Conservation (phyloP, 2,113 vertebrate genomes). For the Centrocercus urophasianus region DNA sequence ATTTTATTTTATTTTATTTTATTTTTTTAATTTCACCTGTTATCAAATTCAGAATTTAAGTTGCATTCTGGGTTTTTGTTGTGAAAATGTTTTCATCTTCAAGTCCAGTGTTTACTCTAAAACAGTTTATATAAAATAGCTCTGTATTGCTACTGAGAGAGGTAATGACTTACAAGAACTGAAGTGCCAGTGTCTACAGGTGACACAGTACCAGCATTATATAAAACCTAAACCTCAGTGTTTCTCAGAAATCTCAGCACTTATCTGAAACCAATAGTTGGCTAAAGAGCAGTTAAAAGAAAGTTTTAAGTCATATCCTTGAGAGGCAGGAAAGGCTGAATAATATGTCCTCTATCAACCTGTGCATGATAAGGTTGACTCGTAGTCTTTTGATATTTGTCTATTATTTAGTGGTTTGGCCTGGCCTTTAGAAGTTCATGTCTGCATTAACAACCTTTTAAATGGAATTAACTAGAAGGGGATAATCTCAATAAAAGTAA, state of each 20-base stretch:
- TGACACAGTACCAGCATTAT: neutral
- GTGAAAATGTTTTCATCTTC: neutral
- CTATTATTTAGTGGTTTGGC: neutral
- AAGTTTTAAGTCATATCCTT: neutral
- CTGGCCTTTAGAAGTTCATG: neutral
- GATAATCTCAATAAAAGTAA: neutral
- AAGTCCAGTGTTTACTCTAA: neutral
- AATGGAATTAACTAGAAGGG: neutral
- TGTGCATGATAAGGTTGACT: neutral
- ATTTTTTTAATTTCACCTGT: neutral
- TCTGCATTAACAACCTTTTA: neutral
- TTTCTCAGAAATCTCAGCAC: conserved; percentile 25
- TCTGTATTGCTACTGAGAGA: neutral
- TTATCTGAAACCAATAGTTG: neutral
- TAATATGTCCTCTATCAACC: neutral
- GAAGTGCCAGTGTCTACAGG: neutral
- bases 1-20: neutral
- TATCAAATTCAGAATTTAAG: neutral
- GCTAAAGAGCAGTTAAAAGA: neutral
- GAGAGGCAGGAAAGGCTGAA: neutral
- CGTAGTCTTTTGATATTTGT: neutral
- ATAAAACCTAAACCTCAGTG: neutral
- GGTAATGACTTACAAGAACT: neutral
- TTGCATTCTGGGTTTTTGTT: neutral
- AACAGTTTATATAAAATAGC: neutral